These are phyloP conservation scores for Anser cygnoides DNA, from an alignment of 2,113 vertebrate genomes.

Conservation along the genomic window DNA sequence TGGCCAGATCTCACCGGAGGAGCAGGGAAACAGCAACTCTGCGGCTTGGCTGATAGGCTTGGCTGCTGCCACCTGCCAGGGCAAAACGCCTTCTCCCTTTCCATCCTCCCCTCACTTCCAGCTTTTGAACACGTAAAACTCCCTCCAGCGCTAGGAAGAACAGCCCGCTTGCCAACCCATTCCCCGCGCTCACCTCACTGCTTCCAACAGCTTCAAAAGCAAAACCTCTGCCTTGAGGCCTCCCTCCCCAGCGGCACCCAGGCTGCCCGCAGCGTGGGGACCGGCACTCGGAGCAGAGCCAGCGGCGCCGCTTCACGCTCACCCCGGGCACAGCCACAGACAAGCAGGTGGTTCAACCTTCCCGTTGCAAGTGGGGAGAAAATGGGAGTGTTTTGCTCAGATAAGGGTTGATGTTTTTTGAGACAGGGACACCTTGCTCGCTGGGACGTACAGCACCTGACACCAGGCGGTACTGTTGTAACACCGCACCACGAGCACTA, in stretches of 20 bases:
- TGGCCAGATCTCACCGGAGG: not conserved
- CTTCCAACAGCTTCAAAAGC: constrained; percentile 19
- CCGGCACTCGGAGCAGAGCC: accelerated
- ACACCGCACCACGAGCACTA: not conserved
- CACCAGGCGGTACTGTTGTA: not conserved
- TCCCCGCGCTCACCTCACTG: not conserved
- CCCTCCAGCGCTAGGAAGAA: not conserved
- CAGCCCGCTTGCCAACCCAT: not conserved
- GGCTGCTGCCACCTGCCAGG: not conserved
- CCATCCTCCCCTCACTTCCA: not conserved
- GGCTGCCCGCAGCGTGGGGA: accelerated
- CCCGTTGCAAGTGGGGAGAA: not conserved
- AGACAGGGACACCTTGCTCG: not conserved
- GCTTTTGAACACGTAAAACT: not conserved
- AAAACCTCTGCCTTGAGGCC: not conserved
- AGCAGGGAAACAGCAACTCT: not conserved
- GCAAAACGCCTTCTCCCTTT: not conserved
- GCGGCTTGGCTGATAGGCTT: not conserved
- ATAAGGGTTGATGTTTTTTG: not conserved
- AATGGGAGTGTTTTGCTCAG: not conserved
- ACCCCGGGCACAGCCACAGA: not conserved
- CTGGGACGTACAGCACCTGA: not conserved
- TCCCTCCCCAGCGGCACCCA: accelerated
- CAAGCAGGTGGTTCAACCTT: not conserved
- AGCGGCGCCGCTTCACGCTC: accelerated